A percentile compares a stretch with the other conserved stretches of the same genome.
phyloP scores from a whole-genome alignment of 2,797 vertebrate species.

The Hozukius guyotensis region DNA sequence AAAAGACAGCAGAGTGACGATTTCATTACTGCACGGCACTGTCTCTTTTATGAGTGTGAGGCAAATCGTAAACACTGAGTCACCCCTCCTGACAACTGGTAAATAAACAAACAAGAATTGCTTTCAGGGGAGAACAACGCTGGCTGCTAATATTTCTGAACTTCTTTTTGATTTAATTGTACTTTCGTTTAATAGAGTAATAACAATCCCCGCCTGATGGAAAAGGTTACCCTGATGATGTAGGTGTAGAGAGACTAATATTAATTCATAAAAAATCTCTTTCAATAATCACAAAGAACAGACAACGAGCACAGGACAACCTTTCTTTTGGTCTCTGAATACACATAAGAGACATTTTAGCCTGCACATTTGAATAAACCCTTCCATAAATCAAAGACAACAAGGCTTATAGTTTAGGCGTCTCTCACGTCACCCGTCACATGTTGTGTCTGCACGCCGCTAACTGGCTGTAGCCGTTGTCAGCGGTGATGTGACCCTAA shows the following conservation, averaged over 20 bases:
- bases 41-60: not conserved
- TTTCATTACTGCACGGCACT: conserved; percentile 20
- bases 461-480: conserved; percentile 30
- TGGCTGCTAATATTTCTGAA: conserved; percentile 1
- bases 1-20: not conserved
- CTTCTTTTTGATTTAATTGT: conserved; percentile 39
- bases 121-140: not conserved
- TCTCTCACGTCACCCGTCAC: conserved; percentile 25
- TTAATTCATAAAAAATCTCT: conserved; percentile 13
- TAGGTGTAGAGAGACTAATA: not conserved
- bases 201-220: not conserved
- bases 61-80: conserved; percentile 13
- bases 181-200: conserved; percentile 25
- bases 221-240: conserved; percentile 9
- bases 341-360: not conserved
- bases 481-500: conserved; percentile 41
- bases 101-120: conserved; percentile 10
- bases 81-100: not conserved
- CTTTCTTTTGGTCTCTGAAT: not conserved
- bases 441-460: conserved; percentile 16
- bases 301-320: not conserved
- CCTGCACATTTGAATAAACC: not conserved
- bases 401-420: not conserved
- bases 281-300: conserved; percentile 1
- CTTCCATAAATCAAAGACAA: not conserved